Evolutionary conservation across 2,888 invertebrate species (phyloP).

Genomic region (Acleris holmiana): DNA sequence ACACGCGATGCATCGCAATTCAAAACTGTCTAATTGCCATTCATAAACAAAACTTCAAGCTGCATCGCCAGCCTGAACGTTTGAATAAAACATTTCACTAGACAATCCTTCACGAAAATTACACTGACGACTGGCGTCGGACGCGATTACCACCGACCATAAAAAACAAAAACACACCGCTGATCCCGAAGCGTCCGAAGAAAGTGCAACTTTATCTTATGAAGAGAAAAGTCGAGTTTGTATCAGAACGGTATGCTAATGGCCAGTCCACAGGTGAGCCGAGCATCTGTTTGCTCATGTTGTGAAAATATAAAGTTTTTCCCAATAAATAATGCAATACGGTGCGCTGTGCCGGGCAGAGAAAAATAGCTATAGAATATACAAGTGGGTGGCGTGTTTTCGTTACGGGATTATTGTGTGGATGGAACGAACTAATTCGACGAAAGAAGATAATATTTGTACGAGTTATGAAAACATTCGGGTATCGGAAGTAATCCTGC

Average conservation of each 20-base stretch:
- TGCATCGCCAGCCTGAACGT: constrained; percentile 46
- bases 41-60: constrained; percentile 54
- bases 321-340: constrained; percentile 80
- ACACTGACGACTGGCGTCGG: constrained; percentile 49
- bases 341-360: constrained; percentile 35
- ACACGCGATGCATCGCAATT: constrained; percentile 46
- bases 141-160: constrained; percentile 63
- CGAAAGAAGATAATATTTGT: constrained; percentile 52
- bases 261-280: constrained; percentile 71
- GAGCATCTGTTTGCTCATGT: constrained; percentile 73
- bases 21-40: constrained; percentile 52
- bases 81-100: constrained; percentile 68
- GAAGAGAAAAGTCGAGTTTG: constrained; percentile 54
- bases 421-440: constrained; percentile 60
- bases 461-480: constrained; percentile 57
- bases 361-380: constrained; percentile 39
- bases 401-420: constrained; percentile 54
- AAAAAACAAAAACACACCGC: constrained; percentile 63
- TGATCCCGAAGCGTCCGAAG: constrained; percentile 34
- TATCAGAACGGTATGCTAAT: constrained; percentile 52
- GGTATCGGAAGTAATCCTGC: constrained; percentile 51
- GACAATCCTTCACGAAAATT: constrained; percentile 63
- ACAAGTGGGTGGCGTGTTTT: constrained; percentile 46
- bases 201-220: constrained; percentile 46
- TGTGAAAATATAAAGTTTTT: constrained; percentile 79